Evolutionary conservation across 1,140 invertebrate genomes (phyloP), one percentile per base, ranked within the genome.

Genomic region (Lepidostoma basale): DNA sequence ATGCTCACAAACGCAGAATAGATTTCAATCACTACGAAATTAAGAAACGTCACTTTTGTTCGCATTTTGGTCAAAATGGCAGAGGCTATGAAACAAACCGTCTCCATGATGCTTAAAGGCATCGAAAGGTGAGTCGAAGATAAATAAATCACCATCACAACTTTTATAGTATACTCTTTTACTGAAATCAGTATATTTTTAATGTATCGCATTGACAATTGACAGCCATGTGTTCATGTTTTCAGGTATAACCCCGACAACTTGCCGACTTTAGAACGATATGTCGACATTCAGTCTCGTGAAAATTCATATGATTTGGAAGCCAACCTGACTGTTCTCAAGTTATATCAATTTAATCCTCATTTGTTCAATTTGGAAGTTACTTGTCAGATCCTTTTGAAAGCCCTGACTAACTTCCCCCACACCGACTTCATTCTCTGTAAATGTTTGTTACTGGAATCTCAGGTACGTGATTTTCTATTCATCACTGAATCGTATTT

Each of bases 391-490:
- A 97, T 98, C 77, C 82, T 99, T 8, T 76, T 98, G 52, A 98
- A 98, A 78, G 95, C 96, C 1, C 81, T 99, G 8, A 98, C 96
- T 9, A 98, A 98, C 84, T 88, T 98, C 69, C 97, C 97, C 6
- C 94, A 98, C 75, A 96, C 96, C 14, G 97, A 99, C 83, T 98
- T 98, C 79, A 93, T 96, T 25, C 82, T 99, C 39, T 98, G 96
- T 83, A 98, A 98, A 83, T 98, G 95, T 82, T 85, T 98, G 25
- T 85, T 98, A 58, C 90, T 92, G 72, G 90, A 93, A 74, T 88
- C 88, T 77, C 90, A 94, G 79, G 94, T 96, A 86, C 85, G 84
- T n/a, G 76, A 47, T 39, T 44, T n/a, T n/a, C n/a, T n/a, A n/a
- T n/a, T n/a, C n/a, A n/a, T n/a, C n/a, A n/a, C n/a, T 52, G 16